Base-by-base conservation (phyloP, 2,888 invertebrate genomes). In the Tinea trinotella region DNA sequence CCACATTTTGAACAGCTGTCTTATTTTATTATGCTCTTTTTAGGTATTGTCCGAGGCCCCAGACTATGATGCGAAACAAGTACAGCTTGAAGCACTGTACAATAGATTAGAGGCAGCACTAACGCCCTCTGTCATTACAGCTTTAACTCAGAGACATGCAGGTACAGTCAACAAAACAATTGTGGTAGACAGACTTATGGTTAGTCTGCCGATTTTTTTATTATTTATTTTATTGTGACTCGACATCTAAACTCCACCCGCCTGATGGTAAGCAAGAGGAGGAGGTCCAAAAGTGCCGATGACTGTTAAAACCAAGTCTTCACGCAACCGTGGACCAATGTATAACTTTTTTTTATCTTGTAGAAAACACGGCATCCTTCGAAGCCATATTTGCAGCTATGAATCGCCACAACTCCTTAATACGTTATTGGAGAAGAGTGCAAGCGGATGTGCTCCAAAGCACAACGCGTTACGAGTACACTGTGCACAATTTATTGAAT, bases 31-130 rank as follows among this genome's bases (percentile, higher is more conserved):
- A n/a, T n/a, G n/a, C n/a, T 12, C 19, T 34, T 59, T 50, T 0
- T 49, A 84, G 83, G 77, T 80, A 1, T 56, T 84, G 1, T 75
- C 74, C 24, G 84, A 84, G 52, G 88, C 91, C 0, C 84, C 90
- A 0, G 92, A 93, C 70, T 92, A 91, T 59, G 92, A 93, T 61
- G 90, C 88, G 49, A 89, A 92, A 63, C 87, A 90, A 56, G 65
- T 92, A n/a, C 96, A 96, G 65, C 77, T 98, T 20, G 97, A 98
- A 71, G 94, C 93, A 0, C 83, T 97, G 54, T 97, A 97, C 76
- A 97, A 97, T 75, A 88, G 97, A 10, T 76, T 98, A 1, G 98
- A 98, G 75, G 97, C 97, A 0, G 90, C 96, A 59, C 90, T 96
- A 0, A 97, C 95, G 64, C 94, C 97, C 0, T 90, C 91, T 44